Percentiles rank a stretch among this genome's conserved stretches.
Evolutionary conservation across 2,888 invertebrate genomes (phyloP).

Genomic region (Synanthedon tipuliformis): DNA sequence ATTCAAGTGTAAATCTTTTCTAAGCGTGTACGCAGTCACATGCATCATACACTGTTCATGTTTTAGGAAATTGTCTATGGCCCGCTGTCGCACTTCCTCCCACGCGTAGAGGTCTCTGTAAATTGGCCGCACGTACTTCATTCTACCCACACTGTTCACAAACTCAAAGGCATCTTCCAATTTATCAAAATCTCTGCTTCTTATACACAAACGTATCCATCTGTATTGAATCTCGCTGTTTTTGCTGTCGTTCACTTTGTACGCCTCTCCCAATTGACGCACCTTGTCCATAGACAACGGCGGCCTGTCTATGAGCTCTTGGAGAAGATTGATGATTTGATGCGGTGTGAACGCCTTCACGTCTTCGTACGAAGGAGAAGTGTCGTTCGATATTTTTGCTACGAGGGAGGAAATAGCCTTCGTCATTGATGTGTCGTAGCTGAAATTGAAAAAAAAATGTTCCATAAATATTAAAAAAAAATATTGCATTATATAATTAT

Average conservation of each 20-base stretch:
- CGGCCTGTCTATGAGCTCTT: constrained; percentile 71
- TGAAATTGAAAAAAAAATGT: constrained; percentile 24
- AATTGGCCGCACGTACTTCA: constrained; percentile 91
- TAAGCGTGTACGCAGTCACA: constrained; percentile 78
- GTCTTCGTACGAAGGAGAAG: constrained; percentile 60
- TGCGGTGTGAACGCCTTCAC: constrained; percentile 68
- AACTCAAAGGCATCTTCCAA: constrained; percentile 79
- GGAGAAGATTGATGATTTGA: constrained; percentile 78
- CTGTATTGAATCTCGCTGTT: constrained; percentile 86
- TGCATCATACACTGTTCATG: constrained; percentile 86
- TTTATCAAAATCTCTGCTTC: constrained; percentile 75
- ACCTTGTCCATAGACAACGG: constrained; percentile 69
- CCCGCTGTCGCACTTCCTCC: constrained; percentile 75
- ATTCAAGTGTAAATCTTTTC: constrained; percentile 78
- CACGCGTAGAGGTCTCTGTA: constrained; percentile 87
- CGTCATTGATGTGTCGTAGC: constrained; percentile 74
- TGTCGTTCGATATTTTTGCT: constrained; percentile 36
- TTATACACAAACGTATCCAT: constrained; percentile 84
- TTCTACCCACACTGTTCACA: constrained; percentile 86
- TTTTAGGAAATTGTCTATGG: constrained; percentile 78
- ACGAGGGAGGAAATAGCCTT: constrained; percentile 71
- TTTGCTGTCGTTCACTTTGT: constrained; percentile 72
- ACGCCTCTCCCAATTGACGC: constrained; percentile 72
- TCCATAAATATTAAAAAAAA: constrained; percentile 15
- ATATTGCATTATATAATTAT: not conserved